These are phyloP conservation scores for Palythoa grandis DNA, from an alignment of 92 coral and sea anemone genomes.

Conservation along the genomic window DNA sequence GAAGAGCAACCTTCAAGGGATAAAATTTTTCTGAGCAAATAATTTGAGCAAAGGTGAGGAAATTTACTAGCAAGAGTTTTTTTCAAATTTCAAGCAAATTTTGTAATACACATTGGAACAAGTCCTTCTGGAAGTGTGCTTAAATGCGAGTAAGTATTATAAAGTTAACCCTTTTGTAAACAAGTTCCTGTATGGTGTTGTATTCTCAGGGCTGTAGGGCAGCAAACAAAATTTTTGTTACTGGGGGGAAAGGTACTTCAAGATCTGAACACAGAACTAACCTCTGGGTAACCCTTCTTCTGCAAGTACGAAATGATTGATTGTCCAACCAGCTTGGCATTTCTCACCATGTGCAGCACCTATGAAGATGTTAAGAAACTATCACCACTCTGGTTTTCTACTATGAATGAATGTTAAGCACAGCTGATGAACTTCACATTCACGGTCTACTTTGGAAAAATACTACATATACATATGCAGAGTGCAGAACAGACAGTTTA, in stretches of 20 bases:
- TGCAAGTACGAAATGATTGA: slow-evolving; percentile 96
- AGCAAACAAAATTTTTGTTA: too few relatives aligned
- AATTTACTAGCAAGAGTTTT: background rate
- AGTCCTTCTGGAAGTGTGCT: too few relatives aligned
- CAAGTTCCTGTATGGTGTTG: too few relatives aligned
- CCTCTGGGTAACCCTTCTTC: slow-evolving; percentile 99
- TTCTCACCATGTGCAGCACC: slow-evolving; percentile 99
- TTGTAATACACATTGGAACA: too few relatives aligned
- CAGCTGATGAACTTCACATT: background rate
- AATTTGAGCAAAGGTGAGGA: background rate
- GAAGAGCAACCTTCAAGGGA: slow-evolving; percentile 84
- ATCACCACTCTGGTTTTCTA: background rate
- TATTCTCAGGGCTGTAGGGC: too few relatives aligned
- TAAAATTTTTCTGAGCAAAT: background rate
- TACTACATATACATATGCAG: too few relatives aligned
- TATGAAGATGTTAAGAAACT: background rate
- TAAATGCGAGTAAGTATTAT: background rate
- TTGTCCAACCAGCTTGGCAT: slow-evolving; percentile 98
- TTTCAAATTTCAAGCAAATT: too few relatives aligned
- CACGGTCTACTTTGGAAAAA: background rate
- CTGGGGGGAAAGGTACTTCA: too few relatives aligned
- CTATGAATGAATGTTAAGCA: too few relatives aligned
- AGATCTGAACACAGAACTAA: slow-evolving; percentile 5
- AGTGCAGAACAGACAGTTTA: too few relatives aligned
- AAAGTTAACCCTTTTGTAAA: background rate